Base-by-base conservation (phyloP, 2,888 invertebrate species). In the Eristalis tenax region DNA sequence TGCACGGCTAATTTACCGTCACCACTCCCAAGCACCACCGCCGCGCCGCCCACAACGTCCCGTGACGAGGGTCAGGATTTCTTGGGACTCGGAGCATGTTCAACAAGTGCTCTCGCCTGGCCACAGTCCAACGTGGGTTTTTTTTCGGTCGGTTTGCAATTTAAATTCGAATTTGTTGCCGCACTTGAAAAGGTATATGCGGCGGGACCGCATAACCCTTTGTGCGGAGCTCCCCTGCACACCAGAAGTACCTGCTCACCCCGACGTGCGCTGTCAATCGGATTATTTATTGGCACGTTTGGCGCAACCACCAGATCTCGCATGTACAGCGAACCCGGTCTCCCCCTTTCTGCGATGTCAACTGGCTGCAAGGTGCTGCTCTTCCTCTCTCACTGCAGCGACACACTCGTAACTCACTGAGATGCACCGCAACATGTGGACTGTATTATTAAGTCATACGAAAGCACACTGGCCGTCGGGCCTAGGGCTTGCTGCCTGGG, bases 401-500 rank as follows among this genome's bases (percentile, higher is more conserved):
- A 50, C 50, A 18, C 23, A 63, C 32, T 32, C 63, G 32, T 63
- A 63, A 63, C 22, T 28, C 43, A 15, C 13, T 8, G 3, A 61
- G 71, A 50, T 73, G 74, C 74, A 57, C n/a, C 38, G 43, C n/a
- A 63, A 63, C 38, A 28, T n/a, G 26, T 38, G 43, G 56, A 66
- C 73, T 64, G 79, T 66, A 75, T 86, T 87, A 87, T 80, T 87
- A 83, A 87, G 83, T 83, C 83, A 83, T 87, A 87, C 75, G 63
- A 10, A 57, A 10, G 3, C 38, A 2, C 35, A 38, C 23, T 43
- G 61, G 74, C 69, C 83, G 75, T 76, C 68, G 68, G 87, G 83
- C 73, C 83, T 79, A 79, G 83, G 71, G 79, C 68, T 43, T 63
- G 43, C 40, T 59, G 56, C n/a, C 56, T 8, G 18, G 15, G 56